phyloP scores from a whole-genome alignment of 2,113 vertebrate genomes.

The Nothoprocta pentlandii region DNA sequence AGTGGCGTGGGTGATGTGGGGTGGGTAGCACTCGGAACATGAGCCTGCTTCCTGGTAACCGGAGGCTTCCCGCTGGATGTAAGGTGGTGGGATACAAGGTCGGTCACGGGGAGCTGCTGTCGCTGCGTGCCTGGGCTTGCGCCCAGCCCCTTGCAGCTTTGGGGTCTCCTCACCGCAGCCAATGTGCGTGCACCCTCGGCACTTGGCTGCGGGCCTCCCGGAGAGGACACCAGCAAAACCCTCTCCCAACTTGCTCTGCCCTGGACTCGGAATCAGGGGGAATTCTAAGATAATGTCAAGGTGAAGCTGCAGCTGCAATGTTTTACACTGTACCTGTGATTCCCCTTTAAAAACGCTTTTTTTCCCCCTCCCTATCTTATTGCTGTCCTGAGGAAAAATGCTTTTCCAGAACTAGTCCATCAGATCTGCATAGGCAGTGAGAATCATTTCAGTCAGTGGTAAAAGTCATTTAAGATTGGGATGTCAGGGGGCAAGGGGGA shows the following conservation, averaged over 20 bases:
- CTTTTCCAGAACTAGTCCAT: not conserved
- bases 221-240: not conserved
- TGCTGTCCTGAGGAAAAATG: not conserved
- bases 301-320: not conserved
- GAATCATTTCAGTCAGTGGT: not conserved
- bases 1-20: not conserved
- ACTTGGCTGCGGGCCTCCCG: accelerated
- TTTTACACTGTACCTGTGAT: not conserved
- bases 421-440: accelerated
- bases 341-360: not conserved
- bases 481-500: too few species aligned
- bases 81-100: too few species aligned
- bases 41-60: not conserved
- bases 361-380: not conserved
- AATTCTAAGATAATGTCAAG: not conserved
- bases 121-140: not conserved
- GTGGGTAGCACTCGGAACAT: not conserved
- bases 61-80: not conserved
- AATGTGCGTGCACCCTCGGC: accelerated
- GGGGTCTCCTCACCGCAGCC: not conserved
- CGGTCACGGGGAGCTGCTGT: not conserved
- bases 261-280: not conserved
- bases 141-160: not conserved
- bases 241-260: not conserved
- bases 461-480: not conserved